phyloP scores from a whole-genome alignment of 2,113 vertebrate genomes.

The Stigmatopora argus region DNA sequence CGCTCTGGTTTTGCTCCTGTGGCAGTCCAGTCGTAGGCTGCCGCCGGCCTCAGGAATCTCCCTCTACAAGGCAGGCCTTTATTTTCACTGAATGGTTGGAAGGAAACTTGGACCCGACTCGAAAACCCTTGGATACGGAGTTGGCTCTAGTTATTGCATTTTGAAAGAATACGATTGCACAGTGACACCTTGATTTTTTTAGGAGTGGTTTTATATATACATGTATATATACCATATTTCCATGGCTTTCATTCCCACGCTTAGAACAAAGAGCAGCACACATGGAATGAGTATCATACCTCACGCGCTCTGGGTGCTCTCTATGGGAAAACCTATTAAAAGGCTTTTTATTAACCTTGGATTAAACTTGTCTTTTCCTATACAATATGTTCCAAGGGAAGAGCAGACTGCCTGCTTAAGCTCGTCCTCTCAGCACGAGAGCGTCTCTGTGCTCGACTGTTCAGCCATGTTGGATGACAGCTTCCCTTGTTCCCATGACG shows the following conservation, averaged over 20 bases:
- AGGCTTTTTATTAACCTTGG: slow-evolving; percentile 31
- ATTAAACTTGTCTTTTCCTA: slow-evolving; percentile 31
- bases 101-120: slow-evolving; percentile 59
- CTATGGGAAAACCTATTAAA: slow-evolving; percentile 24
- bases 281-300: slow-evolving; percentile 6
- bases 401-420: slow-evolving; percentile 35
- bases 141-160: slow-evolving; percentile 49
- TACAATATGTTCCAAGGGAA: slow-evolving; percentile 42
- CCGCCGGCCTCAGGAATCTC: slow-evolving; percentile 49
- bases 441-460: slow-evolving; percentile 44
- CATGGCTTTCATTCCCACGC: slow-evolving; percentile 36
- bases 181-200: slow-evolving; percentile 46
- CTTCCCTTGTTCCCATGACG: slow-evolving; percentile 76
- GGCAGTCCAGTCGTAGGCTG: slow-evolving; percentile 51
- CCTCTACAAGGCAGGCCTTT: slow-evolving; percentile 62
- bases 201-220: slow-evolving; percentile 30
- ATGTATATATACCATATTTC: slow-evolving; percentile 40
- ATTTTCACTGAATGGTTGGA: slow-evolving; percentile 57
- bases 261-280: slow-evolving; percentile 15
- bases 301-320: slow-evolving; percentile 11
- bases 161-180: slow-evolving; percentile 41
- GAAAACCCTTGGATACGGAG: slow-evolving; percentile 33
- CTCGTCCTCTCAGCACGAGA: slow-evolving; percentile 35
- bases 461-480: slow-evolving; percentile 49
- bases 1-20: slow-evolving; percentile 52